Base-by-base conservation (phyloP, 1,140 invertebrate genomes). In the Muscidifurax raptorellus region DNA sequence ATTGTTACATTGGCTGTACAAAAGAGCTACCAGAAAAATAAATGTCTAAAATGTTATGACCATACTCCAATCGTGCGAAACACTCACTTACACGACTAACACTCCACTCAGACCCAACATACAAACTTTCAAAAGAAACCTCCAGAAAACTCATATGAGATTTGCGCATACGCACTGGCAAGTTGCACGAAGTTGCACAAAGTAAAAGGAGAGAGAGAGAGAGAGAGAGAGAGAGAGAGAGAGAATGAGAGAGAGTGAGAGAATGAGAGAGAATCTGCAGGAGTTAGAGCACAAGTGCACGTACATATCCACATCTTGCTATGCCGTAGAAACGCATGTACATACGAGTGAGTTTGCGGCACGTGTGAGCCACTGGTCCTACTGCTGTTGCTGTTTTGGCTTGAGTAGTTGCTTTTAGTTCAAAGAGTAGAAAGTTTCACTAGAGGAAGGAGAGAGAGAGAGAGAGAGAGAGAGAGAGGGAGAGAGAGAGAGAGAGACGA, bases 241-340 rank as follows among this genome's bases (percentile, higher is more conserved):
- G n/a, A 67, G 66, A 67, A n/a, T 27, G 66, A 67, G 66, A 67
- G 66, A 67, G 66, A 67, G 64, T 25, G 64, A 27, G 66, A 67
- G n/a, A 71, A 27, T 30, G 67, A 71, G 1, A 71, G 52, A 59
- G 52, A 22, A 18, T n/a, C 1, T n/a, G 18, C 52, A 59, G 52
- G 52, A 18, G 52, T 59, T 59, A 6, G 52, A 59, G 15, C 52
- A 5, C 52, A 59, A 59, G 52, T 59, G 52, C 52, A 59, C 18
- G 52, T 59, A 59, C 18, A 59, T 22, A 59, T 59, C 18, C 18
- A 2, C 52, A 59, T 18, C 52, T 59, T 59, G 52, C 5, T 59
- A 22, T 59, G 18, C 52, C 18, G 52, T 59, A 22, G 52, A 59
- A 18, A 59, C 18, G 18, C 18, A 59, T n/a, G n/a, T 59, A 59